Base-by-base conservation (phyloP, 2,797 vertebrate genomes). In the Clarias pachynema region DNA sequence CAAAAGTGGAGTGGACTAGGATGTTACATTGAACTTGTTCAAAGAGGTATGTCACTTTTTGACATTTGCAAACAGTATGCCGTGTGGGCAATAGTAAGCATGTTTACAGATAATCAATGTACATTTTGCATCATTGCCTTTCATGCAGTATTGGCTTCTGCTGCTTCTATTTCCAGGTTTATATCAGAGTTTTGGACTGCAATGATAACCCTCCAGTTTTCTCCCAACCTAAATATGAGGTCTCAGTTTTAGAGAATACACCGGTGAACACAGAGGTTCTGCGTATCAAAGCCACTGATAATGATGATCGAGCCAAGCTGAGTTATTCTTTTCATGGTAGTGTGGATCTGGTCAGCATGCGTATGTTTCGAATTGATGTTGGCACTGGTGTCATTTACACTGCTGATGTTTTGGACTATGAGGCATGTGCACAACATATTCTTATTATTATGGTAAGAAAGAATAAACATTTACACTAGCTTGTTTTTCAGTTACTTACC, bases 171-270 rank as follows among this genome's bases (percentile, higher is more conserved):
- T 89, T 84, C 66, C 84, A 99, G 98, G 96, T 99, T 66, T 96
- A 96, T 87, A 97, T 99, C 91, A 96, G 95, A 89, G 95, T 99
- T 75, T 96, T 97, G 90, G 98, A 99, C 90, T 97, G 95, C 93
- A 99, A 99, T 86, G 97, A 99, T 93, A 98, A 99, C 88, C 95
- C 97, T 26, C 98, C 98, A 15, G 92, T 96, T 63, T 99, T 99
- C 94, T 98, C 97, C 14, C 92, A 96, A 89, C 92, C 96, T 5
- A 94, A 95, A 69, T 99, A 99, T 1, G 96, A 98, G 85, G 92
- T 98, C 80, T 93, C 94, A 3, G 94, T 99, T 84, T 97, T 97
- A 0, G 98, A 99, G 90, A 97, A 99, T 77, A 95, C 94, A 0
- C 84, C 93, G 0, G 96, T 96, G 0, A 97, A 98, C 84, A 96